phyloP scores from a whole-genome alignment of 2,888 invertebrate genomes.

The Noctuana brunneofusca region DNA sequence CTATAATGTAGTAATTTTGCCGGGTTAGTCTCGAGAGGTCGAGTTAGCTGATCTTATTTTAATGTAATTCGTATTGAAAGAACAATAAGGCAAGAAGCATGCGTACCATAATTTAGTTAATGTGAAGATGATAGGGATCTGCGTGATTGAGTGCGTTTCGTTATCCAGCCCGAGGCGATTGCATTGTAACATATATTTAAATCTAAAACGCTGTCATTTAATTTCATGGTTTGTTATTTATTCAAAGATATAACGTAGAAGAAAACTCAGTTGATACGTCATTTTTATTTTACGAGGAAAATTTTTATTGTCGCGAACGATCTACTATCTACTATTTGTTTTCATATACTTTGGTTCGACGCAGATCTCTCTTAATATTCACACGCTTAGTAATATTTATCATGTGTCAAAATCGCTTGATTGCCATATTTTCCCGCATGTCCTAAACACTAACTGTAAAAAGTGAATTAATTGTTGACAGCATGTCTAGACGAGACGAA shows the following conservation, averaged over 20 bases:
- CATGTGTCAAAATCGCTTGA: conserved; percentile 33
- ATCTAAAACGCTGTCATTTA: conserved; percentile 22
- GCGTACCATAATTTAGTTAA: conserved; percentile 68
- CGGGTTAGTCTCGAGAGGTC: conserved; percentile 45
- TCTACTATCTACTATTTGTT: too few relatives aligned
- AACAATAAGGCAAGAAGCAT: conserved; percentile 86
- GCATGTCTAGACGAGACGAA: conserved; percentile 11
- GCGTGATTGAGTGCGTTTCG: conserved; percentile 48
- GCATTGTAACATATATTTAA: conserved; percentile 15
- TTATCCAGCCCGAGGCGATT: conserved; percentile 17
- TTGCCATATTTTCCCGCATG: conserved; percentile 48
- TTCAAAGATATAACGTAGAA: neutral
- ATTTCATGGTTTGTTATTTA: conserved; percentile 12
- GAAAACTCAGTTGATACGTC: neutral
- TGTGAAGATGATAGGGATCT: conserved; percentile 67
- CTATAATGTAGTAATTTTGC: conserved; percentile 48
- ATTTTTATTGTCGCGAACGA: too few relatives aligned
- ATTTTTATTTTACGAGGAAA: too few relatives aligned
- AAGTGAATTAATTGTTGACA: neutral
- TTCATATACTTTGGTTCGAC: conserved; percentile 55
- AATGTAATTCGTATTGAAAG: conserved; percentile 73
- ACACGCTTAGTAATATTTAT: conserved; percentile 49
- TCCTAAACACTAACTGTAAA: conserved; percentile 31
- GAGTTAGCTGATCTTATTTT: conserved; percentile 71
- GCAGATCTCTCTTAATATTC: conserved; percentile 73